Base-by-base conservation (phyloP, 2,113 vertebrate species). In the Irena cyanogastra region DNA sequence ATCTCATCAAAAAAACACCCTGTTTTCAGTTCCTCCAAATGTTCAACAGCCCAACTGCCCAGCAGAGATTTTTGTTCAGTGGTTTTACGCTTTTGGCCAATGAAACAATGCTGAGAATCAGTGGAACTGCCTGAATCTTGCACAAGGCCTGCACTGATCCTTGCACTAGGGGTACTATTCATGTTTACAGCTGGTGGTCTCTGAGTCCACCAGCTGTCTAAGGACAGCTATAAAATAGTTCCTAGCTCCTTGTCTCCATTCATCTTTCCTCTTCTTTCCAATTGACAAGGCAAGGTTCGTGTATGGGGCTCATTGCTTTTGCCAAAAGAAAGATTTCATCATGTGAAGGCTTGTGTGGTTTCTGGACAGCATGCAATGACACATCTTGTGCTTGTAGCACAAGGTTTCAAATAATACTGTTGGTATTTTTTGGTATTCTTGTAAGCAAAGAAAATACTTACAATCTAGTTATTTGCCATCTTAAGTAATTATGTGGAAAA, bases 71-170 rank as follows among this genome's bases (percentile, higher is more conserved):
- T 81, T 52, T 64, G 6, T 68, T 56, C 17, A 44, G 59, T 52
- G 39, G 9, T 23, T 59, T 53, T 80, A 33, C 0, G 1, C 13
- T 17, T 42, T 39, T 71, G 41, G 59, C 41, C 2, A 1, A 26
- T 27, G 17, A 31, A 60, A 35, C 9, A 16, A 14, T 30, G 57
- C 53, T 47, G n/a, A 24, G 50, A 24, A 45, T 59, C 7, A 2
- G 0, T 60, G 26, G 35, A n/a, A 37, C 28, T 52, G 7, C 21
- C 13, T 44, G 1, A 8, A 4, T 3, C 57, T 49, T 63, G 42
- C 24, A 5, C 6, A 8, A 52, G 31, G 5, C 37, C 56, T 21
- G 22, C 23, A 2, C 57, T 44, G 28, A 10, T 30, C 27, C 37
- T 39, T 79, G 50, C 31, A 65, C 39, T 31, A 4, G 3, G 11